Conservation (phyloP, 2,113 vertebrate genomes). For the Albula goreensis region DNA sequence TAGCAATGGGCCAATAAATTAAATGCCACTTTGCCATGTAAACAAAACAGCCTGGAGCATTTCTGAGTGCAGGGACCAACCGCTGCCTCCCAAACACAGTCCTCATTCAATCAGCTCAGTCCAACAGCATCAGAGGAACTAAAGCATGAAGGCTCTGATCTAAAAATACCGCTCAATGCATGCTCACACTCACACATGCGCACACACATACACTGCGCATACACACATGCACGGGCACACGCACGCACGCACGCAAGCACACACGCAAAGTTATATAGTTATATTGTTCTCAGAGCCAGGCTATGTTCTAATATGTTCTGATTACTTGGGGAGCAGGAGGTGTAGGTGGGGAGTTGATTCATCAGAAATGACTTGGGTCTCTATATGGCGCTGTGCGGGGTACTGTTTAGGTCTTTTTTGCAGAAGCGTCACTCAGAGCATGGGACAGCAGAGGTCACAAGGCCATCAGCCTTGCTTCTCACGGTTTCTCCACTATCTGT, state of each 20-base stretch:
- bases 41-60: slow-evolving; percentile 28
- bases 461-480: no score
- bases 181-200: slow-evolving; percentile 12
- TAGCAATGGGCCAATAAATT: slow-evolving; percentile 43
- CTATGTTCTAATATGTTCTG: neutral
- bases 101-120: slow-evolving; percentile 28
- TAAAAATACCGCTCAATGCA: slow-evolving; percentile 34
- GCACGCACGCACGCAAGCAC: slow-evolving; percentile 34
- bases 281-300: neutral
- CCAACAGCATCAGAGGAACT: slow-evolving; percentile 18
- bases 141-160: slow-evolving; percentile 29
- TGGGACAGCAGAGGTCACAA: no score
- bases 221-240: neutral
- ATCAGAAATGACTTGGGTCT: neutral
- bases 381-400: neutral
- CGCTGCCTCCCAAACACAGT: slow-evolving; percentile 7
- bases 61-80: neutral
- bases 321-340: neutral
- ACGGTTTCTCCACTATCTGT: no score
- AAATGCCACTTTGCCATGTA: slow-evolving; percentile 37
- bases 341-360: neutral
- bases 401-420: neutral
- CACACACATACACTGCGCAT: slow-evolving; percentile 12
- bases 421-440: neutral
- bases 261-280: slow-evolving; percentile 9